Conservation (phyloP, 1,140 invertebrate genomes). For the Aphidius ervi region DNA sequence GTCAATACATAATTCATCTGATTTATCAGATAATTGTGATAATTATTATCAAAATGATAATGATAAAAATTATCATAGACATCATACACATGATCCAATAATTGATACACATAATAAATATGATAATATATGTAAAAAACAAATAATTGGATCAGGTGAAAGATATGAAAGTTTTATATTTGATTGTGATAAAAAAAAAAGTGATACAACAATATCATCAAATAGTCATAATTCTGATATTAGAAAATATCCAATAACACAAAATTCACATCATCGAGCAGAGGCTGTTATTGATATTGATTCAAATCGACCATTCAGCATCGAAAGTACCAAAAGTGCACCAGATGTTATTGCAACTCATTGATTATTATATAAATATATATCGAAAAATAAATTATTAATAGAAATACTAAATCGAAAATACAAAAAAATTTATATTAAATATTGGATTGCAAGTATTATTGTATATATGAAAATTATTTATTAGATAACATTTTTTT, state of each 20-base stretch:
- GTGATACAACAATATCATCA: constrained; percentile 32
- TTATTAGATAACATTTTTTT: too few relatives aligned
- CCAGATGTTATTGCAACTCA: constrained; percentile 83
- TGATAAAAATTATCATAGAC: constrained; percentile 37
- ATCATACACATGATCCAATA: constrained; percentile 35
- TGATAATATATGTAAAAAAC: constrained; percentile 42
- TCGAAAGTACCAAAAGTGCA: constrained; percentile 77
- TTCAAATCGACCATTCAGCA: constrained; percentile 64
- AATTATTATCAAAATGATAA: constrained; percentile 27
- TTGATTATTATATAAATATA: constrained; percentile 50
- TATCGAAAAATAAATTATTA: too few relatives aligned
- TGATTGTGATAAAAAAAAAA: constrained; percentile 30
- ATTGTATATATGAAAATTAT: too few relatives aligned
- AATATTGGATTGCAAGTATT: too few relatives aligned
- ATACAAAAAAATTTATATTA: too few relatives aligned
- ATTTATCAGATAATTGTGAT: constrained; percentile 25
- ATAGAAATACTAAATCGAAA: too few relatives aligned
- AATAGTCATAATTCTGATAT: constrained; percentile 27
- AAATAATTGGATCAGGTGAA: constrained; percentile 58
- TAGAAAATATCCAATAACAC: constrained; percentile 14
- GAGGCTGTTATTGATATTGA: constrained; percentile 66
- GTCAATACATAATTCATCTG: constrained; percentile 38
- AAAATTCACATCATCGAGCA: constrained; percentile 55
- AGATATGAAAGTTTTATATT: constrained; percentile 41
- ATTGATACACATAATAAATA: constrained; percentile 25